Evolutionary conservation across 2,113 vertebrate species (phyloP).

Genomic region (Fulica atra): DNA sequence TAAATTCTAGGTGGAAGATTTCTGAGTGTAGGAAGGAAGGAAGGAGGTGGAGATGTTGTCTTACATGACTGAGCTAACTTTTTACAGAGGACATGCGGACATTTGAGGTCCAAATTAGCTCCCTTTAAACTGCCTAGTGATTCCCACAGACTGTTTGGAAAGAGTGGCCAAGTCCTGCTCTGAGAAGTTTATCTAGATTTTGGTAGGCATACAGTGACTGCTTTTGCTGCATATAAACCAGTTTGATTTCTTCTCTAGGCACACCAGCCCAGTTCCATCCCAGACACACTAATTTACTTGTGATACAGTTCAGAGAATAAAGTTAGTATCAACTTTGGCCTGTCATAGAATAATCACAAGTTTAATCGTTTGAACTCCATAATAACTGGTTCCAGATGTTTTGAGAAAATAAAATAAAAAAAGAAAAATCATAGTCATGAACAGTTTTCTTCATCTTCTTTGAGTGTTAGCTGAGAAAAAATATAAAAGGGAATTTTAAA

Average conservation of each 20-base stretch:
- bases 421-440: not conserved
- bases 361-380: not conserved
- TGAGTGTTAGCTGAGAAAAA: not conserved
- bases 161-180: not conserved
- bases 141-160: not conserved
- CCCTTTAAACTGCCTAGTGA: not conserved
- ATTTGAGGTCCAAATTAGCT: not conserved
- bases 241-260: not conserved
- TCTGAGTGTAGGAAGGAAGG: not conserved
- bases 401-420: not conserved
- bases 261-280: not conserved
- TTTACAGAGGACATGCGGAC: not conserved
- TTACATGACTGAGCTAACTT: not conserved
- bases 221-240: not conserved
- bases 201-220: not conserved
- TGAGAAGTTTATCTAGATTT: not conserved
- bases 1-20: not conserved
- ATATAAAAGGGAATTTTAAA: constrained; percentile 26
- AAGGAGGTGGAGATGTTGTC: not conserved
- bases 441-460: not conserved
- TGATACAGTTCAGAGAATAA: not conserved
- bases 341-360: not conserved
- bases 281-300: not conserved
- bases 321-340: not conserved
- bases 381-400: not conserved